Percentiles rank a stretch among this genome's conserved stretches.
Conservation (phyloP, 2,888 invertebrate genomes). For the Hemicrepidius hirtus region DNA sequence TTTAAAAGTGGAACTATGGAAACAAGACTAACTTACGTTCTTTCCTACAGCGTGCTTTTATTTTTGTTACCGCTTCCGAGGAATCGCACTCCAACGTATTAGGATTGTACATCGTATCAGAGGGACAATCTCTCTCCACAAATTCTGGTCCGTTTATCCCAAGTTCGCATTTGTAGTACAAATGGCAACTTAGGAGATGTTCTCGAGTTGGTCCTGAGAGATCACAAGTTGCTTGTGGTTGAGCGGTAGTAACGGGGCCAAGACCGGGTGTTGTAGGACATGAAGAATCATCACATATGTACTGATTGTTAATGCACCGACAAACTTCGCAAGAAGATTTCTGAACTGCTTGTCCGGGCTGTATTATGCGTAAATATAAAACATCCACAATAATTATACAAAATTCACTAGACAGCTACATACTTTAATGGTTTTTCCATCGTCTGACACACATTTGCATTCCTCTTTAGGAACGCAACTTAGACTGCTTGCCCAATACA, state of each 20-base stretch:
- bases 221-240: background rate
- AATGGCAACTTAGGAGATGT: slow-evolving; percentile 79
- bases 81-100: slow-evolving; percentile 73
- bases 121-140: slow-evolving; percentile 80
- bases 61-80: background rate
- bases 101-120: slow-evolving; percentile 81
- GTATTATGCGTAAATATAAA: too few relatives aligned
- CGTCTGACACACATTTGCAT: slow-evolving; percentile 83
- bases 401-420: slow-evolving; percentile 26
- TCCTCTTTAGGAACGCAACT: slow-evolving; percentile 84
- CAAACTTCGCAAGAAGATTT: slow-evolving; percentile 82
- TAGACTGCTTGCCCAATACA: slow-evolving; percentile 81
- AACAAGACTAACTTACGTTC: slow-evolving; percentile 1
- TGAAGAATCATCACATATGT: slow-evolving; percentile 60
- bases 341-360: slow-evolving; percentile 81
- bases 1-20: too few relatives aligned
- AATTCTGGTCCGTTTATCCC: slow-evolving; percentile 62
- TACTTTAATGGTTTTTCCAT: slow-evolving; percentile 81
- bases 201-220: background rate
- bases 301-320: slow-evolving; percentile 86
- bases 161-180: slow-evolving; percentile 82
- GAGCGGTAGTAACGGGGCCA: background rate
- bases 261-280: background rate
- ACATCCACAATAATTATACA: too few relatives aligned
- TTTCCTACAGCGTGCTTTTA: slow-evolving; percentile 18